These are phyloP conservation scores for Hyles vespertilio DNA, from an alignment of 1,140 invertebrate species.

Conservation along the genomic window DNA sequence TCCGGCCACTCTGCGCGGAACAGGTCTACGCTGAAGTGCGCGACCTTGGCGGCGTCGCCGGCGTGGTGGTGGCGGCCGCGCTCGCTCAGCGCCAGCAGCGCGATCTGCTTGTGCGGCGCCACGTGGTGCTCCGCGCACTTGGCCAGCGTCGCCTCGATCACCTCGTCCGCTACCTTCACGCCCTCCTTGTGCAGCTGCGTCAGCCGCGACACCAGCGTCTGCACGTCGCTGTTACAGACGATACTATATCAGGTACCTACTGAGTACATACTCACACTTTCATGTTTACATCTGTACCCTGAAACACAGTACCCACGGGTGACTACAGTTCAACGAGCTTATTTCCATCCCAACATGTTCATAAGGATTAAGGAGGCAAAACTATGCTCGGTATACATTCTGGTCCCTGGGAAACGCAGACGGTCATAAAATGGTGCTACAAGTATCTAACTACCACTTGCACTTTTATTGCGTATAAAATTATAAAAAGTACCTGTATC, in stretches of 20 bases:
- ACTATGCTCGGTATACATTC: too few relatives aligned
- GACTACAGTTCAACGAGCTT: too few relatives aligned
- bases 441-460: too few relatives aligned
- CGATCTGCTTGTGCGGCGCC: conserved; percentile 39
- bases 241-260: background rate
- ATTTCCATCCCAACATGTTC: too few relatives aligned
- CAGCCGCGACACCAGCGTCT: conserved; percentile 37
- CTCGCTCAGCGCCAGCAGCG: conserved; percentile 37
- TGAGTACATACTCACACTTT: too few relatives aligned
- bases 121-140: conserved; percentile 28
- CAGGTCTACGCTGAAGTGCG: conserved; percentile 35
- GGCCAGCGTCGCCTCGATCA: conserved; percentile 28
- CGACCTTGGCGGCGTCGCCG: conserved; percentile 29
- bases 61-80: conserved; percentile 13
- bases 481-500: too few relatives aligned
- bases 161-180: conserved; percentile 33
- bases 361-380: too few relatives aligned
- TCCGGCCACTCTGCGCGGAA: conserved; percentile 39
- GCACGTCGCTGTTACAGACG: conserved; percentile 28
- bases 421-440: too few relatives aligned
- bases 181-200: conserved; percentile 52
- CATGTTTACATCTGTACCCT: too few relatives aligned
- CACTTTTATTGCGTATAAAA: too few relatives aligned
- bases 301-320: too few relatives aligned
- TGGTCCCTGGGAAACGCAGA: too few relatives aligned